These are phyloP conservation scores for Misgurnus anguillicaudatus DNA, from an alignment of 2,113 vertebrate genomes.

Conservation along the genomic window DNA sequence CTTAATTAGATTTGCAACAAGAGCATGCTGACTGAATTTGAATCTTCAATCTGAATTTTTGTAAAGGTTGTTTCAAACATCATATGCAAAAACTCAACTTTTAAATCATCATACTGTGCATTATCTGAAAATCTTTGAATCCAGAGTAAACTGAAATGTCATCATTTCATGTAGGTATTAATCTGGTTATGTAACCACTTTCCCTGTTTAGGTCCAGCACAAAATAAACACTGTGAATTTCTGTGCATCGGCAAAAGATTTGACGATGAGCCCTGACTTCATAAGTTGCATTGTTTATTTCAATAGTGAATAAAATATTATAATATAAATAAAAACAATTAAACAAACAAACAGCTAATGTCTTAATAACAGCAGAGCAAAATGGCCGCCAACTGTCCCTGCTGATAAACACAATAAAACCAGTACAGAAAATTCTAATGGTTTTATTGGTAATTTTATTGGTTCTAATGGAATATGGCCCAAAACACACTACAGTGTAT, in stretches of 20 bases:
- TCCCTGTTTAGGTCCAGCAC: constrained; percentile 20
- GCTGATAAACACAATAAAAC: no score
- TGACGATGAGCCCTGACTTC: neutral
- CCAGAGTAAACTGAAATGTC: neutral
- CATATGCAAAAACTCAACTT: no score
- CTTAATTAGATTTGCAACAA: no score
- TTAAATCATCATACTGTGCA: no score
- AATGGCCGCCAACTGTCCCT: neutral
- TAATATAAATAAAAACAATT: neutral
- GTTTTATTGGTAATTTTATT: no score
- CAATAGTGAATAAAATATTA: neutral
- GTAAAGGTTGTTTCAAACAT: no score
- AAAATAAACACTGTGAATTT: neutral
- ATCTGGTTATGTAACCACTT: constrained; percentile 60
- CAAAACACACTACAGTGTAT: no score
- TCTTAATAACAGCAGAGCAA: neutral
- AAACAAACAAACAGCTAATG: neutral
- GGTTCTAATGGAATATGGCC: no score
- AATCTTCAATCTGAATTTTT: no score
- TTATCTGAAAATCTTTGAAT: no score
- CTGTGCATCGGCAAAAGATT: neutral
- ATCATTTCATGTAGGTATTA: constrained; percentile 25
- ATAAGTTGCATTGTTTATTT: neutral
- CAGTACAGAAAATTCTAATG: no score
- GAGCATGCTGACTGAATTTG: no score